Base-by-base conservation (phyloP, 1,140 invertebrate genomes). In the Artemia franciscana region DNA sequence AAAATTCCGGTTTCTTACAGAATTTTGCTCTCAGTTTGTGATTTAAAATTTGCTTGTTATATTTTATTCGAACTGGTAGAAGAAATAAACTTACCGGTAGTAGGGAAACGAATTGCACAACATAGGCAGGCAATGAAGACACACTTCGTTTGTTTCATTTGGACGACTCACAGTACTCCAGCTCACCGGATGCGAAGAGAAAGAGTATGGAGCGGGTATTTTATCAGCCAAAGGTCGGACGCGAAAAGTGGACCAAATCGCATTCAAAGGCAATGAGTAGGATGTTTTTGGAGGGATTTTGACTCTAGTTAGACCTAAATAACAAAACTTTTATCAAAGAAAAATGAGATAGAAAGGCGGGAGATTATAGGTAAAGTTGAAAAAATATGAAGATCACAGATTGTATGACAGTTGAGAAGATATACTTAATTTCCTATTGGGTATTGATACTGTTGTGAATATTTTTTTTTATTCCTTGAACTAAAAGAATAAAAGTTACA, bases 221-320 rank as follows among this genome's bases (percentile, higher is more conserved):
- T 51, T 71, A 67, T 66, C 68, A 68, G 75, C 68, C 68, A 77
- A 59, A 12, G 82, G 82, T 61, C 75, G 76, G 3, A 82, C 70
- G 67, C 74, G 80, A 63, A 86, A 78, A 25, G 78, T 73, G 9
- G 80, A 60, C 26, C 60, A 28, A 23, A 61, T 57, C 25, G 61
- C 78, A 64, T 82, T 72, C 60, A 86, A 70, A 7, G 84, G 84
- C 18, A 86, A 73, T 2, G 84, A 77, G 25, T 82, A 70, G n/a
- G 66, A 68, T 21, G 63, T 65, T 26, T 67, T 61, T 21, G 72
- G 67, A 7, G 67, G 63, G 27, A 74, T 63, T 59, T 65, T 66
- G 18, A 73, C 58, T 12, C 56, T 65, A 51, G 65, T 63, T n/a
- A 68, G 64, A 65, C 68, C 75, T 74, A 65, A 30, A 61, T 56